A percentile compares a stretch with the other conserved stretches of the same genome.
Conservation (phyloP, 2,797 vertebrate genomes). For the Luscinia luscinia region DNA sequence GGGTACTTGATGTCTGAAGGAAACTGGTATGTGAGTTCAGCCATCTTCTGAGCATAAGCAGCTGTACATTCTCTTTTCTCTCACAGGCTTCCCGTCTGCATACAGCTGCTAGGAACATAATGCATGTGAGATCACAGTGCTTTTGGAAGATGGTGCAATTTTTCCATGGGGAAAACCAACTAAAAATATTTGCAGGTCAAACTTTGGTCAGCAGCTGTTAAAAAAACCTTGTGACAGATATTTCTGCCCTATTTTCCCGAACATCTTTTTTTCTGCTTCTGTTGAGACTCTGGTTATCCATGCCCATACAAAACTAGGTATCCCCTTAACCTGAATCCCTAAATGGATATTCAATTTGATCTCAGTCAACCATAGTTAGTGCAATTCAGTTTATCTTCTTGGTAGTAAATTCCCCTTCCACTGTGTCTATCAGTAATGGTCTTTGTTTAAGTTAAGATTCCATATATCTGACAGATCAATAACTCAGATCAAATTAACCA, state of each 20-base stretch:
- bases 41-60: no score
- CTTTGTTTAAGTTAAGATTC: neutral
- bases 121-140: no score
- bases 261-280: fast-evolving
- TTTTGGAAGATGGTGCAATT: no score
- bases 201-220: no score
- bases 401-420: neutral
- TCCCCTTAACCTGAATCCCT: neutral
- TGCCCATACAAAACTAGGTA: neutral
- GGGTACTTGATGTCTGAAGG: no score
- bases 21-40: no score
- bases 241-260: neutral
- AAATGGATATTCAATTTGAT: neutral
- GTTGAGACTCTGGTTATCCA: neutral
- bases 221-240: neutral
- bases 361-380: neutral
- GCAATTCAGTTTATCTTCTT: neutral
- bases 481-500: neutral
- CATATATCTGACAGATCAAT: neutral
- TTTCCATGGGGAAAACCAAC: no score
- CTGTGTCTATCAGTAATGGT: neutral
- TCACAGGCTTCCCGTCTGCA: no score
- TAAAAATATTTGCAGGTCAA: no score
- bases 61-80: no score
- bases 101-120: no score